Percentiles rank a stretch among this genome's conserved stretches.
Evolutionary conservation across 2,888 invertebrate species (phyloP).

Genomic region (Mycalesis mineus): DNA sequence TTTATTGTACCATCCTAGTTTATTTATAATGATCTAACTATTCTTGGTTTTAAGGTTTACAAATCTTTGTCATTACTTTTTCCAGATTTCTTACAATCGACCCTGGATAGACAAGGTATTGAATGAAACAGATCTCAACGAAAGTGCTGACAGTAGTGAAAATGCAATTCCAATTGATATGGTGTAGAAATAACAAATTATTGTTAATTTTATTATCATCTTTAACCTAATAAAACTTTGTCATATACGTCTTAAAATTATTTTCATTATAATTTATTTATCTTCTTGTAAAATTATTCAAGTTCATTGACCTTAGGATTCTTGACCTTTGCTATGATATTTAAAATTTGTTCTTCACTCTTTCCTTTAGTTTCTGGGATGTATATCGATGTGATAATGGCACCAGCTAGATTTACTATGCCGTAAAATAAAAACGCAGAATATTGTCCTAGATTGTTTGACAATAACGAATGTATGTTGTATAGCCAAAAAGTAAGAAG

Average conservation of each 20-base stretch:
- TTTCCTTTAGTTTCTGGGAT: slow-evolving; percentile 66
- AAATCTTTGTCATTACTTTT: slow-evolving; percentile 12
- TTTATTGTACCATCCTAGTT: no score
- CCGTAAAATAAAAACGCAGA: slow-evolving; percentile 53
- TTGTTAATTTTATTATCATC: not conserved
- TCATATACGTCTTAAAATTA: no score
- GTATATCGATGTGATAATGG: slow-evolving; percentile 42
- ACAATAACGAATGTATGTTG: slow-evolving; percentile 34
- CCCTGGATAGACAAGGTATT: slow-evolving; percentile 59
- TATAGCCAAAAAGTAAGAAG: slow-evolving; percentile 37
- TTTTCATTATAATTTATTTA: no score
- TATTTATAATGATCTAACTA: no score
- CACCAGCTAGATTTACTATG: slow-evolving; percentile 43
- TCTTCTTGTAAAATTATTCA: not conserved
- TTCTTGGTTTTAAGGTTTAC: not conserved
- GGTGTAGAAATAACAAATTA: not conserved
- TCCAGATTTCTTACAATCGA: slow-evolving; percentile 62
- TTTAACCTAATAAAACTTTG: no score
- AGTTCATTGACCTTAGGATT: not conserved
- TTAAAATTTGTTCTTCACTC: slow-evolving; percentile 44
- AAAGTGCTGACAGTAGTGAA: slow-evolving; percentile 61
- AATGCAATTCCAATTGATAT: slow-evolving; percentile 52
- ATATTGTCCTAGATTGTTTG: slow-evolving; percentile 43
- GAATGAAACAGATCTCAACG: slow-evolving; percentile 40
- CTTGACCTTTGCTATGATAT: slow-evolving; percentile 16